Conservation (phyloP, 2,113 vertebrate genomes). For the Etheostoma spectabile region DNA sequence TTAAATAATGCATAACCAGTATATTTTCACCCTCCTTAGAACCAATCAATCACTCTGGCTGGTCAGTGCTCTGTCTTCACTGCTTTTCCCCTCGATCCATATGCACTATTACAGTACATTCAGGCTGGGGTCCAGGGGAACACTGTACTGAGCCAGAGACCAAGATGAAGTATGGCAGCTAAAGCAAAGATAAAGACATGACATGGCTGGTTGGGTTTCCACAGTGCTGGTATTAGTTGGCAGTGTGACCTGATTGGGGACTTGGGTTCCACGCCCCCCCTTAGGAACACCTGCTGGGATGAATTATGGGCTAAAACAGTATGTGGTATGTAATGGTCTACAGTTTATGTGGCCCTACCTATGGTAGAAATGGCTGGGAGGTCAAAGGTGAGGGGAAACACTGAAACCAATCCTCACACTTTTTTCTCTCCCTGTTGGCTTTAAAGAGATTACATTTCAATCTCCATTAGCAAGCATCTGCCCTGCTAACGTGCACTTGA, state of each 20-base stretch:
- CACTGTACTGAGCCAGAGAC: conserved; percentile 7
- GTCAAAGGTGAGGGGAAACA: conserved; percentile 71
- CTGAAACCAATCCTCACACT: conserved; percentile 31
- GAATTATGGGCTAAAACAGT: conserved; percentile 30
- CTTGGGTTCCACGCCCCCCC: background rate
- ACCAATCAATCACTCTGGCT: conserved; percentile 71
- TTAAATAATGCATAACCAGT: conserved; percentile 75
- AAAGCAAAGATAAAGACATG: conserved; percentile 13
- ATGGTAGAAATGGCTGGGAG: conserved; percentile 50
- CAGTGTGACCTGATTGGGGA: background rate
- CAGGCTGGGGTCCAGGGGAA: conserved; percentile 23
- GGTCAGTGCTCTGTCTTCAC: conserved; percentile 32
- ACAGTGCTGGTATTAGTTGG: background rate
- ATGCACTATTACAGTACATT: conserved; percentile 37
- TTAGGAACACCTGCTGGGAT: conserved; percentile 20
- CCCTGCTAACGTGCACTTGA: too few species aligned
- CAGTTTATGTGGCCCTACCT: conserved; percentile 42
- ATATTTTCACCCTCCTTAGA: conserved; percentile 61
- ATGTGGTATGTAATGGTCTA: conserved; percentile 38
- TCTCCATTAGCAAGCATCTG: too few species aligned
- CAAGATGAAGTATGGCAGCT: background rate
- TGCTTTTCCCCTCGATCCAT: conserved; percentile 45
- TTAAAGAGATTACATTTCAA: too few species aligned
- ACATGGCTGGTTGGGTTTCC: conserved; percentile 19
- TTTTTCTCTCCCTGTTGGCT: too few species aligned